Base-by-base conservation (phyloP, 1,140 invertebrate species). In the Penaeus indicus region DNA sequence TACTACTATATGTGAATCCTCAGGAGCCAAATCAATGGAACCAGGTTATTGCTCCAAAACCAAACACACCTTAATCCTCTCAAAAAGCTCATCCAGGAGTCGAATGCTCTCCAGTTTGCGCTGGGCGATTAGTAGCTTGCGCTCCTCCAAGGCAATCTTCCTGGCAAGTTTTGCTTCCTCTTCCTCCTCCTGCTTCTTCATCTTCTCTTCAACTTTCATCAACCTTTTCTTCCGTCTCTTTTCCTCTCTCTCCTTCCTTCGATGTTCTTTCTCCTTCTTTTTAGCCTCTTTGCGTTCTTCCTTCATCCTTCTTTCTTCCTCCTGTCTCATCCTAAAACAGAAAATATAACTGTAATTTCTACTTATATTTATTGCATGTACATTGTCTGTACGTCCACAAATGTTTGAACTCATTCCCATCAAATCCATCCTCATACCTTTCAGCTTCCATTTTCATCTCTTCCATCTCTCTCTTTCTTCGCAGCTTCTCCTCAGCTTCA, bases 51-150 rank as follows among this genome's bases (percentile, higher is more conserved):
- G 13, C 11, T 16, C n/a, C 13, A 86, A 19, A 38, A 25, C 7
- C 19, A 27, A 25, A 42, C 61, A 77, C 79, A 93, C 92, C 91
- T 92, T 93, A 90, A 98, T 96, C 91, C 97, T 95, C 91, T 96
- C 96, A 92, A 99, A 97, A n/a, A 99, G 92, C 92, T 96, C 96
- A 91, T 97, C 96, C 75, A 99, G 93, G 10, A 98, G 93, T 91
- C 97, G 94, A 90, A 98, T 96, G 78, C 96, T 96, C 93, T 99
- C 97, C 79, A 98, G 92, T 93, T 97, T 97, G 89, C 97, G 95
- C 93, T 98, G 96, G 38, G 96, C 96, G 92, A 97, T 96, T 75
- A 98, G 93, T 81, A 98, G 94, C 92, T 97, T 97, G 67, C 95
- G 94, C 92, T 98, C 96, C 93, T 98, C 97, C 79, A 92, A 88